These are phyloP conservation scores for Araneus ventricosus DNA, from an alignment of 1,140 invertebrate genomes.

Conservation along the genomic window DNA sequence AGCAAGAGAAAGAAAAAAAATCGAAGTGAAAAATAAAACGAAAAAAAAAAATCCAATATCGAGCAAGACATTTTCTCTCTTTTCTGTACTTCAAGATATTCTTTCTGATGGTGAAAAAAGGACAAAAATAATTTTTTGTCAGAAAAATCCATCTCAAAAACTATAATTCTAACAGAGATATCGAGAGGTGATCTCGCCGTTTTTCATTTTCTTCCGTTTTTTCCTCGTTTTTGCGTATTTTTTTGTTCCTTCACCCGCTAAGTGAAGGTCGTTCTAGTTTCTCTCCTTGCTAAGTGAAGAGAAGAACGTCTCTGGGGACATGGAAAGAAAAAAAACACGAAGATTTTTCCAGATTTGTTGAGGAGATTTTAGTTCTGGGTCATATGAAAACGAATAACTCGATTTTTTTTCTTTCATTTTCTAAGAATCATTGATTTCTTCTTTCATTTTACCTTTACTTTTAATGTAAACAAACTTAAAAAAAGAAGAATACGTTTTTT, in stretches of 20 bases:
- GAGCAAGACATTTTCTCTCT: not conserved
- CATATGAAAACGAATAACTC: too few species aligned
- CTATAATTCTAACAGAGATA: not conserved
- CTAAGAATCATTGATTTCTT: too few species aligned
- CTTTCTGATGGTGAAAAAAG: not conserved
- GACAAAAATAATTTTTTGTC: not conserved
- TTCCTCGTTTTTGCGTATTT: not conserved
- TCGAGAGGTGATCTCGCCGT: not conserved
- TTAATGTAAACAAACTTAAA: too few species aligned
- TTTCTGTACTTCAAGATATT: not conserved
- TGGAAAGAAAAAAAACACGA: too few species aligned
- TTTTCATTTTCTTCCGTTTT: not conserved
- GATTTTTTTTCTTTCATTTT: too few species aligned
- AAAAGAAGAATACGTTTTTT: too few species aligned
- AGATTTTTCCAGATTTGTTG: too few species aligned
- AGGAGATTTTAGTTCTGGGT: too few species aligned
- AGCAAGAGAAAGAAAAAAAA: not conserved
- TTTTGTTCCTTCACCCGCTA: not conserved
- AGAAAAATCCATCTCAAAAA: not conserved
- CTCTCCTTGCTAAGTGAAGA: too few species aligned
- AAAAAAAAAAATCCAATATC: constrained; percentile 15
- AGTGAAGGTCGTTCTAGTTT: not conserved
- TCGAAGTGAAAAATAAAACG: not conserved
- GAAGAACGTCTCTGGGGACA: too few species aligned
- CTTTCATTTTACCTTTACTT: too few species aligned